These are phyloP conservation scores for Ichneumon xanthorius DNA, from an alignment of 2,888 invertebrate species.

Conservation along the genomic window DNA sequence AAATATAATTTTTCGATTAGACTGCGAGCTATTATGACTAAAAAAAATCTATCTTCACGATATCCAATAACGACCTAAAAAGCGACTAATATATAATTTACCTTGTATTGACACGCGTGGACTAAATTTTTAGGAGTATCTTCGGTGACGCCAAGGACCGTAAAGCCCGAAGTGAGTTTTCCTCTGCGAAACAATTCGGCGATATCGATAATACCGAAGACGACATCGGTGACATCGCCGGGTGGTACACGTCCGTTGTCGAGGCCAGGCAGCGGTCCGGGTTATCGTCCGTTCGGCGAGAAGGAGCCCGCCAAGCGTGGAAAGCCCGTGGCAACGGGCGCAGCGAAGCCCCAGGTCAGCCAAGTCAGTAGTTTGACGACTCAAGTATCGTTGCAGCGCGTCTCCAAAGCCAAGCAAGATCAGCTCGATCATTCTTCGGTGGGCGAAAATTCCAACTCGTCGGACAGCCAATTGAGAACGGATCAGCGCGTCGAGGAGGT, in stretches of 20 bases:
- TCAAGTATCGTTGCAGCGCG: conserved; percentile 81
- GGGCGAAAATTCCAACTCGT: conserved; percentile 84
- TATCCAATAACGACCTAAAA: not conserved
- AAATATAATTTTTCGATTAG: not conserved
- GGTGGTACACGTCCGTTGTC: conserved; percentile 72
- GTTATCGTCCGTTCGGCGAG: conserved; percentile 81
- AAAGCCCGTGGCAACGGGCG: conserved; percentile 80
- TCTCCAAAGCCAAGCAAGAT: conserved; percentile 80
- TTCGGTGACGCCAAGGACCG: conserved; percentile 74
- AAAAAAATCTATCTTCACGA: not conserved
- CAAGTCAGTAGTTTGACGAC: conserved; percentile 78
- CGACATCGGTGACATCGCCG: conserved; percentile 74
- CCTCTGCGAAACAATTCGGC: conserved; percentile 84
- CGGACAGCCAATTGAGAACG: conserved; percentile 81
- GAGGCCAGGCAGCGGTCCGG: conserved; percentile 76
- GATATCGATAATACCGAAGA: conserved; percentile 84
- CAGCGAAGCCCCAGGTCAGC: conserved; percentile 81
- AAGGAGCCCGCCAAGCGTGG: conserved; percentile 79
- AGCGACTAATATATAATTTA: not conserved
- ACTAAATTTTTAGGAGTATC: conserved; percentile 71
- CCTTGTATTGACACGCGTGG: conserved; percentile 39
- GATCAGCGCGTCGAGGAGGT: conserved; percentile 83
- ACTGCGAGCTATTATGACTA: not conserved
- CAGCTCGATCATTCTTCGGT: conserved; percentile 78
- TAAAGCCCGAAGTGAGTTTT: conserved; percentile 81